Evolutionary conservation across 1,140 invertebrate genomes (phyloP), one percentile per base, ranked within the genome.

Genomic region (Macrobrachium nipponense): DNA sequence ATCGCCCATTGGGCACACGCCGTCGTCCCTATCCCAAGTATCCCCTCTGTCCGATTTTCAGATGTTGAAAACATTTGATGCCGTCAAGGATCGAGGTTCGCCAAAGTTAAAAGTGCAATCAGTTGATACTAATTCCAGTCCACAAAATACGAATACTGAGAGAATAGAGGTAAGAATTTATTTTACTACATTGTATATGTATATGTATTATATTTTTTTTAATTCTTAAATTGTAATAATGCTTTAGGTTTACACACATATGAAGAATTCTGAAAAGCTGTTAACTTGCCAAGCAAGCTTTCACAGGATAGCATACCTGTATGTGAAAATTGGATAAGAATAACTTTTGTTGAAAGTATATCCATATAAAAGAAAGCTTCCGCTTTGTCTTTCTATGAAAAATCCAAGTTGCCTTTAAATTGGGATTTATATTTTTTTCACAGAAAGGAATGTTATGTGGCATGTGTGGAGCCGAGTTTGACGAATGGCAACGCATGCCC

Each of bases 401-500:
- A 36, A 36, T 36, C 4, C 4, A 36, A 4, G 4, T 36, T 36
- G 4, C 4, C 27, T 36, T 36, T 4, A 36, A 36, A 36, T 51
- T 3, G 7, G 51, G 12, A 51, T 8, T 51, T 51, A 10, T 51
- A 51, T 59, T 17, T n/a, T 17, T n/a, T n/a, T 72, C 59, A 11
- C 72, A 86, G 79, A 58, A 77, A 58, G n/a, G 58, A 59, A 62
- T 73, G 17, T 43, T 76, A 27, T 77, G 78, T 36, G 82, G 60
- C 27, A 72, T 60, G 68, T 86, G 75, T 61, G 72, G 75, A 17
- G 36, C 77, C 0, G 51, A 36, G 5, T 82, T 61, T 20, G 82
- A 88, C 20, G 78, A 86, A 51, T 88, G 87, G 82, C 82, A 80
- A 60, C 87, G 82, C 76, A 77, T 82, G 51, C 87, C 87, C 61